Conservation (phyloP, 2,113 vertebrate species). For the Scopus umbretta region DNA sequence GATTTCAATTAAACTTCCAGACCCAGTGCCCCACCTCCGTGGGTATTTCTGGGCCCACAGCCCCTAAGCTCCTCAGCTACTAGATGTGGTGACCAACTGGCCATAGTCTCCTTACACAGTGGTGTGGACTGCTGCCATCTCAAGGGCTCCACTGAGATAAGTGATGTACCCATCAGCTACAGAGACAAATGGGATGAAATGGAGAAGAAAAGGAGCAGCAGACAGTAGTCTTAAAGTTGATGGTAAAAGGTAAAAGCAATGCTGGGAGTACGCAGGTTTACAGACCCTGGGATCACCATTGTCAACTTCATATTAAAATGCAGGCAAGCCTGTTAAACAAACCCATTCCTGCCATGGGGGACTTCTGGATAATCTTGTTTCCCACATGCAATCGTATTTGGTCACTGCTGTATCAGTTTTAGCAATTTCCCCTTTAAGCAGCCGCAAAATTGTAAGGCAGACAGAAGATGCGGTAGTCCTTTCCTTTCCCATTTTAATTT, state of each 20-base stretch:
- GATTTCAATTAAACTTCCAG: not conserved
- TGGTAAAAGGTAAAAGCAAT: not conserved
- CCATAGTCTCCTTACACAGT: not conserved
- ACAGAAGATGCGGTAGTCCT: rapidly evolving
- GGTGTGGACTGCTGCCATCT: not conserved
- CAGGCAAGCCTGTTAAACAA: not conserved
- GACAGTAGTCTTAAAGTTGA: not conserved
- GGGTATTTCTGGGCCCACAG: not conserved
- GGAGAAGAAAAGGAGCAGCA: not conserved
- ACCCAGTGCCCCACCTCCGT: not conserved
- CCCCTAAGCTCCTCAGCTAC: not conserved
- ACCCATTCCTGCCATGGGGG: not conserved
- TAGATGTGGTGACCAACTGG: not conserved
- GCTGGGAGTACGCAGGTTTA: not conserved
- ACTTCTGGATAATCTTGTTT: not conserved
- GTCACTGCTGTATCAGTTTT: not conserved
- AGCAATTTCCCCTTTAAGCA: not conserved
- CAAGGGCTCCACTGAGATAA: not conserved
- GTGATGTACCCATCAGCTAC: not conserved
- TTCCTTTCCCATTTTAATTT: not conserved
- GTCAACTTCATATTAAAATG: not conserved
- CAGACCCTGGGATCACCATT: not conserved
- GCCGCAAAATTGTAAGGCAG: not conserved
- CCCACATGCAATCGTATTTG: not conserved
- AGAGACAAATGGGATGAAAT: not conserved